phyloP scores from a whole-genome alignment of 2,113 vertebrate genomes.

The Trinectes maculatus region DNA sequence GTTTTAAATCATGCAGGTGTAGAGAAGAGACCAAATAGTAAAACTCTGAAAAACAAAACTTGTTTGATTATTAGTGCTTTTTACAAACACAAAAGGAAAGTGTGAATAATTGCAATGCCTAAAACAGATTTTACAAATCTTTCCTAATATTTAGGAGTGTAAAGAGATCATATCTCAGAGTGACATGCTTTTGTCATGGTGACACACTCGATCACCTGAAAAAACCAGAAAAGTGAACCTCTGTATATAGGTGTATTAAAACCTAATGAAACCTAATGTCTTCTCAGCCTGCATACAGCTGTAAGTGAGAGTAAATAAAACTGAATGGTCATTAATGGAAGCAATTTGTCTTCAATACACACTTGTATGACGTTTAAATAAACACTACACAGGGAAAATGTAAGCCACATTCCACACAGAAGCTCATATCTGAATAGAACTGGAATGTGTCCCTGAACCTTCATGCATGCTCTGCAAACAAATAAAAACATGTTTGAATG shows the following conservation, averaged over 20 bases:
- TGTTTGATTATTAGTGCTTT: not conserved
- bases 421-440: not conserved
- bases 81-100: not conserved
- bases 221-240: constrained; percentile 2
- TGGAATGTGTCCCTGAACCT: not conserved
- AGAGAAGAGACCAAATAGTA: not conserved
- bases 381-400: not conserved
- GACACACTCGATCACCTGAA: not conserved
- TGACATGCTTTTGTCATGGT: constrained; percentile 26
- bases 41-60: constrained; percentile 17
- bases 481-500: not conserved
- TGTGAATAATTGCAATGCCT: constrained; percentile 3
- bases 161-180: constrained; percentile 27
- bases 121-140: constrained; percentile 27
- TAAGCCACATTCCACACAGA: not conserved
- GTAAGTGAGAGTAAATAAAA: constrained; percentile 60
- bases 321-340: not conserved
- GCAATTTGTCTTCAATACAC: constrained; percentile 5
- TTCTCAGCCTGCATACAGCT: constrained; percentile 28
- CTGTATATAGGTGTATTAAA: constrained; percentile 18
- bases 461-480: not conserved
- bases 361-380: not conserved
- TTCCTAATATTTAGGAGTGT: constrained; percentile 80
- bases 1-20: not conserved
- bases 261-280: constrained; percentile 2